Evolutionary conservation across 2,888 invertebrate species (phyloP).

Genomic region (Hyalella azteca): DNA sequence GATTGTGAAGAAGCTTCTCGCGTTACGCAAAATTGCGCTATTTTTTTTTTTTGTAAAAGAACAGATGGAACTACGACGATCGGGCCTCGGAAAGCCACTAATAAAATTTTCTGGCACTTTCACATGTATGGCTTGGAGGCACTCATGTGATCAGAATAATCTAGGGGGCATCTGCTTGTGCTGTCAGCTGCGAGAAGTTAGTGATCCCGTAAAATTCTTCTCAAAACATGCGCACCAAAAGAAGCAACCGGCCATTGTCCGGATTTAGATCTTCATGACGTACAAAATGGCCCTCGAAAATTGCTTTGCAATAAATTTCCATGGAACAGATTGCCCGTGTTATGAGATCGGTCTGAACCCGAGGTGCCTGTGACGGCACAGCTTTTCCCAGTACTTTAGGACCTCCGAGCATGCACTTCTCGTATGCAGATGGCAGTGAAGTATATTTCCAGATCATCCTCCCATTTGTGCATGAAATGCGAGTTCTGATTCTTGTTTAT

Average conservation of each 20-base stretch:
- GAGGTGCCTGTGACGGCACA: neutral
- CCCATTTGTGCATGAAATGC: too few species aligned
- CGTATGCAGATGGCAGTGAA: slow-evolving; percentile 15
- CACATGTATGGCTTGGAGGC: slow-evolving; percentile 23
- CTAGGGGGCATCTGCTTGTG: slow-evolving; percentile 14
- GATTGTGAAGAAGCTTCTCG: neutral
- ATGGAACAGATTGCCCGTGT: slow-evolving; percentile 36
- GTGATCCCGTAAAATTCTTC: slow-evolving; percentile 28
- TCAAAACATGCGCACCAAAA: slow-evolving; percentile 30
- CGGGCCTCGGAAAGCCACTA: slow-evolving; percentile 20
- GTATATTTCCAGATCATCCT: too few species aligned
- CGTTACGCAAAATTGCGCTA: slow-evolving; percentile 25
- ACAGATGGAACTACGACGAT: slow-evolving; percentile 27
- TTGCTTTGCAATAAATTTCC: slow-evolving; percentile 35
- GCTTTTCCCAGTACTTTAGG: too few species aligned
- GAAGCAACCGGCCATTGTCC: slow-evolving; percentile 36
- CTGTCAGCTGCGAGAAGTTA: slow-evolving; percentile 27
- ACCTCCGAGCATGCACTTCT: too few species aligned
- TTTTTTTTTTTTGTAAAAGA: slow-evolving; percentile 1
- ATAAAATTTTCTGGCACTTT: slow-evolving; percentile 35
- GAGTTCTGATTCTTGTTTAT: too few species aligned
- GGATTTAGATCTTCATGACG: slow-evolving; percentile 36
- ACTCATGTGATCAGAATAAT: slow-evolving; percentile 30
- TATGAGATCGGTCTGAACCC: neutral
- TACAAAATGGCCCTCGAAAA: slow-evolving; percentile 36